Conservation (phyloP, 2,113 vertebrate genomes). For the Otolemur garnettii region DNA sequence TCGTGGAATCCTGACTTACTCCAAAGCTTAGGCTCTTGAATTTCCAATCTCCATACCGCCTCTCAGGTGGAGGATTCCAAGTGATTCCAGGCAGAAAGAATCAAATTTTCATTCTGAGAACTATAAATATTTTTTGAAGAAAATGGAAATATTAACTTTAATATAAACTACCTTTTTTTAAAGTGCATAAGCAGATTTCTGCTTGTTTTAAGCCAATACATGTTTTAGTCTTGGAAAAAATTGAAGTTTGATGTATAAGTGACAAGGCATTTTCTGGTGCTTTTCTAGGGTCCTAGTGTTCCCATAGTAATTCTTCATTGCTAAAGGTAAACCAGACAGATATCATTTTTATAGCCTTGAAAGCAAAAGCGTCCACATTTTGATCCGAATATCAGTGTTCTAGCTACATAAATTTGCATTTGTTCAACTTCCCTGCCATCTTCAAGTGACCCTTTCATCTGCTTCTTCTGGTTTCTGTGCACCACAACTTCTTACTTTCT, state of each 20-base stretch:
- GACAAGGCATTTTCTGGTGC: fast-evolving
- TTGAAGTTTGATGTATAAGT: fast-evolving
- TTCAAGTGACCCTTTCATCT: neutral
- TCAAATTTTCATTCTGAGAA: neutral
- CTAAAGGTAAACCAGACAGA: neutral
- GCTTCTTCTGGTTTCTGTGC: neutral
- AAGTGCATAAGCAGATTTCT: neutral
- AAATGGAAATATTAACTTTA: neutral
- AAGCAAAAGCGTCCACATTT: neutral
- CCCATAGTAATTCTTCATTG: neutral
- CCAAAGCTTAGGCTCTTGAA: neutral
- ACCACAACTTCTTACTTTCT: neutral
- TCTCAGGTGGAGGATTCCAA: neutral
- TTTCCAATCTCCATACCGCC: neutral
- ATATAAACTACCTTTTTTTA: neutral
- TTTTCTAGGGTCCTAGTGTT: neutral
- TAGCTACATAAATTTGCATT: neutral
- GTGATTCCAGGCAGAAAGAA: neutral
- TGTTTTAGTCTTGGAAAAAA: neutral
- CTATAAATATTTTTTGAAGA: neutral
- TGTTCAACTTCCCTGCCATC: neutral
- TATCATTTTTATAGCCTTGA: neutral
- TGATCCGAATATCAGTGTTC: neutral
- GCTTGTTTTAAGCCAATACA: neutral
- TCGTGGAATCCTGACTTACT: neutral